Evolutionary conservation across 2,888 invertebrate genomes (phyloP).

Genomic region (Teinopalpus imperialis): DNA sequence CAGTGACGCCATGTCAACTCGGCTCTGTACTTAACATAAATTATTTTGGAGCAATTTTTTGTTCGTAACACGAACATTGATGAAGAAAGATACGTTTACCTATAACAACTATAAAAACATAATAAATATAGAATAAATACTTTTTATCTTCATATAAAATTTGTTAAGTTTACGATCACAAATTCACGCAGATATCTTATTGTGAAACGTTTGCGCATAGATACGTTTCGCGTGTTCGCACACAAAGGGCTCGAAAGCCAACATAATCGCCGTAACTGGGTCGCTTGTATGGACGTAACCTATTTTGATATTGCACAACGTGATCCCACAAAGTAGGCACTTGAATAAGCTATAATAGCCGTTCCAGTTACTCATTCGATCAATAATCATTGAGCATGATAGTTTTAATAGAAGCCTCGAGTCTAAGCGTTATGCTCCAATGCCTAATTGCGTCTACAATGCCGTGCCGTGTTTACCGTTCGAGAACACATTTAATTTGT

Average conservation of each 20-base stretch:
- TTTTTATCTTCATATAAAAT: no score
- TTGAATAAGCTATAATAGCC: conserved; percentile 48
- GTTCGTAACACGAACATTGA: not conserved
- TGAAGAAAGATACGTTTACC: not conserved
- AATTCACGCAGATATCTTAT: conserved; percentile 22
- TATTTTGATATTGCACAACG: conserved; percentile 63
- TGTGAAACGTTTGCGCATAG: conserved; percentile 26
- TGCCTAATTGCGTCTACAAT: conserved; percentile 8
- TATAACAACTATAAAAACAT: no score
- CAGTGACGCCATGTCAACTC: conserved; percentile 26
- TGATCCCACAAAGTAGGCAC: conserved; percentile 41
- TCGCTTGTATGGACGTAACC: conserved; percentile 56
- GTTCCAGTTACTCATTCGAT: conserved; percentile 52
- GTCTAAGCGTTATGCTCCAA: conserved; percentile 5
- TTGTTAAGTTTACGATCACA: not conserved
- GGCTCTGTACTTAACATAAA: conserved; percentile 21
- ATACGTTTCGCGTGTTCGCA: conserved; percentile 27
- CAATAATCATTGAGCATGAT: conserved; percentile 43
- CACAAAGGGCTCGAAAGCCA: conserved; percentile 47
- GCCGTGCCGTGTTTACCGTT: not conserved
- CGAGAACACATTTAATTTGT: conserved; percentile 15
- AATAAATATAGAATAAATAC: no score
- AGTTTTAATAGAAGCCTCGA: conserved; percentile 28
- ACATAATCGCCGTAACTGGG: conserved; percentile 50
- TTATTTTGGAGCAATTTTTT: conserved; percentile 24